Evolutionary conservation across 1,140 invertebrate genomes (phyloP).

Genomic region (Geopemphigus sp.): DNA sequence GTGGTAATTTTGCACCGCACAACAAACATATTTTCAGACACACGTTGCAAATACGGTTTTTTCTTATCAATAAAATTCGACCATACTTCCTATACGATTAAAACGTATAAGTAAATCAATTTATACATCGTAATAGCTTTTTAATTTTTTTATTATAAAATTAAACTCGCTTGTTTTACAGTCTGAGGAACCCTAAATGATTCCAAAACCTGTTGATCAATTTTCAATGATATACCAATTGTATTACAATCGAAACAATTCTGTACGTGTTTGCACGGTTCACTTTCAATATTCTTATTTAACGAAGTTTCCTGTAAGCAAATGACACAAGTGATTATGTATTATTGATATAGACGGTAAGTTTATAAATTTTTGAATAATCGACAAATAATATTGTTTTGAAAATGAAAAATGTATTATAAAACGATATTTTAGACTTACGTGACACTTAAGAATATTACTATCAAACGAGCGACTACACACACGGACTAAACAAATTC

Average conservation of each 20-base stretch:
- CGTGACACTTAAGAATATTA: constrained; percentile 60
- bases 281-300: constrained; percentile 54
- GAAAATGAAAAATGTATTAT: background rate
- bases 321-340: background rate
- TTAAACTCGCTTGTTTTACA: constrained; percentile 61
- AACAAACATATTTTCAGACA: constrained; percentile 75
- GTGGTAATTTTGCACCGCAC: constrained; percentile 71
- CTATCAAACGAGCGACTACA: constrained; percentile 18
- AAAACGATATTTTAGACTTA: constrained; percentile 53
- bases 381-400: too few relatives aligned
- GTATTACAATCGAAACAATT: constrained; percentile 66
- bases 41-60: constrained; percentile 68
- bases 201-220: constrained; percentile 68
- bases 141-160: background rate
- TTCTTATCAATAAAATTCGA: constrained; percentile 54
- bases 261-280: constrained; percentile 67
- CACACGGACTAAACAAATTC: constrained; percentile 20
- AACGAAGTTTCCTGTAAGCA: constrained; percentile 56
- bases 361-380: too few relatives aligned
- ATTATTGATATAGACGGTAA: too few relatives aligned
- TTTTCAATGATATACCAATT: constrained; percentile 64
- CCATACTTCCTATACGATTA: constrained; percentile 59
- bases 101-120: too few relatives aligned
- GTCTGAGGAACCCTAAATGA: constrained; percentile 65
- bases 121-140: too few relatives aligned